Evolutionary conservation across 2,888 invertebrate genomes (phyloP).

Genomic region (Acleris emargana): DNA sequence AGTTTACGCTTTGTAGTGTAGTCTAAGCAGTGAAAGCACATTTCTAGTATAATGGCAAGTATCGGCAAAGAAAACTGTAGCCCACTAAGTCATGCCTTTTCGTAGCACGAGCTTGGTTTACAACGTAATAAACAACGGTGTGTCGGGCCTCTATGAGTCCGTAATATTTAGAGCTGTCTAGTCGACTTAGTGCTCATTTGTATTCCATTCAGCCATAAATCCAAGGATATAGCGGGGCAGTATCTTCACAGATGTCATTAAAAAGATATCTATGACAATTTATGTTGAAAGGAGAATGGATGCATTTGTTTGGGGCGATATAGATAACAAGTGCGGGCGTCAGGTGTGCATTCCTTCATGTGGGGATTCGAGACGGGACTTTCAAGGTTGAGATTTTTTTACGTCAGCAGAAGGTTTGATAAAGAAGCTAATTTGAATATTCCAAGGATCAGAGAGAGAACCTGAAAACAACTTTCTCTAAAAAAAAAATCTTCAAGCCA

Average conservation of each 20-base stretch:
- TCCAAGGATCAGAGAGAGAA: no score
- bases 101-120: slow-evolving; percentile 73
- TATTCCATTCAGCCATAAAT: slow-evolving; percentile 69
- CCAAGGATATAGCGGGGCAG: slow-evolving; percentile 51
- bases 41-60: slow-evolving; percentile 40
- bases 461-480: no score
- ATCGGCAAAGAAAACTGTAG: slow-evolving; percentile 62
- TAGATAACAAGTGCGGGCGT: slow-evolving; percentile 14
- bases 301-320: slow-evolving; percentile 22
- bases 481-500: no score
- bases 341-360: not conserved
- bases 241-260: slow-evolving; percentile 46
- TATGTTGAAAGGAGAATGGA: slow-evolving; percentile 36
- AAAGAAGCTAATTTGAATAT: no score
- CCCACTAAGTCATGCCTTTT: slow-evolving; percentile 72
- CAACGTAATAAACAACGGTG: slow-evolving; percentile 69
- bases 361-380: not conserved
- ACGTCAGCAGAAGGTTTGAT: no score
- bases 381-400: not conserved
- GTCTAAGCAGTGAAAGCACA: slow-evolving; percentile 27
- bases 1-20: slow-evolving; percentile 6
- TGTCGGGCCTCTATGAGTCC: slow-evolving; percentile 64
- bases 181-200: slow-evolving; percentile 60
- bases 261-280: slow-evolving; percentile 37
- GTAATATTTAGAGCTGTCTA: slow-evolving; percentile 68